Base-by-base conservation (phyloP, 2,888 invertebrate species). In the Ligdia adustata region DNA sequence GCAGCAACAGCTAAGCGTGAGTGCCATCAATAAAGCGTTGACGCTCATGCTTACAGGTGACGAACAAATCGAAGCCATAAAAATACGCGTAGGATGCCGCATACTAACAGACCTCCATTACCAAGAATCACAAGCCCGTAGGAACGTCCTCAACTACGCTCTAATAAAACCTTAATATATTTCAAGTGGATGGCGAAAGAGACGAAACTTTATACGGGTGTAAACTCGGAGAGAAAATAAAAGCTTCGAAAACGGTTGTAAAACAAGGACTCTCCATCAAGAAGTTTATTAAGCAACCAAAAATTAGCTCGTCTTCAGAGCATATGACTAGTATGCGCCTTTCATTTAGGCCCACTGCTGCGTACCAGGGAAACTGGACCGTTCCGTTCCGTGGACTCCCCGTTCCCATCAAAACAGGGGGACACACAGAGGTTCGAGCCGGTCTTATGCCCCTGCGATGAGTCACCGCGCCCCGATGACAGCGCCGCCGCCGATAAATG, bases 191-290 rank as follows among this genome's bases (percentile, higher is more conserved):
- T 20, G 9, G n/a, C 4, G 42, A 42, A 11, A 27, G 34, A n/a
- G n/a, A n/a, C n/a, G n/a, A n/a, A n/a, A 28, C 35, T n/a, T 13
- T 34, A 3, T 42, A 24, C 14, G 42, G 34, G 0, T 27, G 18
- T 13, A 34, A 34, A 28, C 13, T 42, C 6, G 11, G 28, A 2
- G 34, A 42, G 3, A 42, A 43, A 29, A 43, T 43, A 16, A 35
- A 42, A 13, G 43, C 22, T 6, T 22, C 43, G 4, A 35, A 35
- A 9, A 29, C 35, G 1, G 29, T 43, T n/a, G 29, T 22, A 9
- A 43, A 43, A 29, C 35, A 35, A 22, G 43, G 43, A 4, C 9
- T 15, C 7, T 15, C 14, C 1, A 31, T 31, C 4, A 31, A 31
- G 11, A 31, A 14, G 9, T 3, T 15, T 14, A 4, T 4, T 4